Percentiles rank a stretch among this genome's conserved stretches.
Conservation (phyloP, 1,140 invertebrate species). For the Ladona fulva region DNA sequence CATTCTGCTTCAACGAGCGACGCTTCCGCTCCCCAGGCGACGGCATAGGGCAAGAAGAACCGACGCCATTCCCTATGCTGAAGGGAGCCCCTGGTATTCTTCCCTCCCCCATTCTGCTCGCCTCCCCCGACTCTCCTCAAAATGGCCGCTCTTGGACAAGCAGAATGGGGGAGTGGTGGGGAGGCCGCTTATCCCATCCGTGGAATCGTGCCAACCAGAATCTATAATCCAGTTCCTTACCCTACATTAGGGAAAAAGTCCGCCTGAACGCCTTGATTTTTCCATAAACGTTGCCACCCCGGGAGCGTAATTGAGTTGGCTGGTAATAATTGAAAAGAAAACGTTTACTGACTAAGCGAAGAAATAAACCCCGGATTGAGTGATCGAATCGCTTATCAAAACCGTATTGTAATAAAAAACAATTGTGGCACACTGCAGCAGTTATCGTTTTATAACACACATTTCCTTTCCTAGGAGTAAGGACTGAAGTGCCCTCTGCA, state of each 20-base stretch:
- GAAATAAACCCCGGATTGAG: too few relatives aligned
- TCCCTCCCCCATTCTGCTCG: neutral
- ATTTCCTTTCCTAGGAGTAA: too few relatives aligned
- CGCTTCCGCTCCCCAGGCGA: neutral
- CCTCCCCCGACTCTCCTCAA: neutral
- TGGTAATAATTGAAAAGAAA: too few relatives aligned
- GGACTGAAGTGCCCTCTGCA: too few relatives aligned
- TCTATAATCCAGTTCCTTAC: neutral
- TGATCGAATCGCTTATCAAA: too few relatives aligned
- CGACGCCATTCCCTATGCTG: neutral
- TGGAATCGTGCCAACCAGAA: neutral
- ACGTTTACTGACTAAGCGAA: too few relatives aligned
- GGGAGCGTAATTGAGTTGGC: too few relatives aligned
- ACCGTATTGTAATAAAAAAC: too few relatives aligned
- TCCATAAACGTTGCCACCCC: too few relatives aligned
- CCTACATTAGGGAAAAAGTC: neutral
- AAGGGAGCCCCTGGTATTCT: neutral
- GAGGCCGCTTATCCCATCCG: neutral
- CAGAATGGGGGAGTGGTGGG: neutral
- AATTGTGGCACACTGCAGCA: too few relatives aligned
- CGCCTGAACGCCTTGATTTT: neutral
- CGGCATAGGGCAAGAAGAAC: neutral
- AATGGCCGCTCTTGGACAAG: constrained; percentile 5
- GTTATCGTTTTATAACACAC: too few relatives aligned
- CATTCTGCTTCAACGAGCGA: constrained; percentile 3